Conservation (phyloP, 2,113 vertebrate genomes). For the Tylochromis polylepis region DNA sequence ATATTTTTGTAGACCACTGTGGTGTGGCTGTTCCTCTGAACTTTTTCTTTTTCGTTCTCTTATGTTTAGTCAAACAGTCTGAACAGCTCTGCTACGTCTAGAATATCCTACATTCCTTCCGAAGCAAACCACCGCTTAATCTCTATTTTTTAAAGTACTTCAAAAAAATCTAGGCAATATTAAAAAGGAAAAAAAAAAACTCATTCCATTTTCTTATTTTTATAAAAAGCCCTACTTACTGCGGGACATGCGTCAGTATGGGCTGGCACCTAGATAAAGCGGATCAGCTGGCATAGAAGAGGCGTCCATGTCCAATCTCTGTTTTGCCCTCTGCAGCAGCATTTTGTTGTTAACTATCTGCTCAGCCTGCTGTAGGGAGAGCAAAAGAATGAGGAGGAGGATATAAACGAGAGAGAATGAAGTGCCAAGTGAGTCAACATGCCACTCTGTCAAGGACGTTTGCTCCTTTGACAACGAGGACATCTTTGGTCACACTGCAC, state of each 20-base stretch:
- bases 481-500: background rate
- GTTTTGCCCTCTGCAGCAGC: constrained; percentile 17
- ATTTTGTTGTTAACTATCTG: constrained; percentile 40
- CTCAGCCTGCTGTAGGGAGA: background rate
- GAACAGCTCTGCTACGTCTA: constrained; percentile 16
- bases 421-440: constrained; percentile 34
- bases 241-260: background rate
- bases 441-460: constrained; percentile 44
- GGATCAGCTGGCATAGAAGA: constrained; percentile 39
- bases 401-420: background rate
- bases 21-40: constrained; percentile 51
- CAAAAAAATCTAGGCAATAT: background rate
- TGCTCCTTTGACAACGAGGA: constrained; percentile 34
- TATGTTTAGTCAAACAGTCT: constrained; percentile 49
- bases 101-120: constrained; percentile 52
- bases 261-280: constrained; percentile 32
- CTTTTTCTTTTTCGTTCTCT: background rate
- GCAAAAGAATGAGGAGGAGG: background rate
- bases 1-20: constrained; percentile 46
- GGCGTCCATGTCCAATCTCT: constrained; percentile 22
- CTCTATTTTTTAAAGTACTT: constrained; percentile 15
- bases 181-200: background rate
- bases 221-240: background rate
- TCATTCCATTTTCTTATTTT: constrained; percentile 21
- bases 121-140: constrained; percentile 44